These are phyloP conservation scores for Seriola quinqueradiata DNA, from an alignment of 2,113 vertebrate genomes.

Conservation along the genomic window DNA sequence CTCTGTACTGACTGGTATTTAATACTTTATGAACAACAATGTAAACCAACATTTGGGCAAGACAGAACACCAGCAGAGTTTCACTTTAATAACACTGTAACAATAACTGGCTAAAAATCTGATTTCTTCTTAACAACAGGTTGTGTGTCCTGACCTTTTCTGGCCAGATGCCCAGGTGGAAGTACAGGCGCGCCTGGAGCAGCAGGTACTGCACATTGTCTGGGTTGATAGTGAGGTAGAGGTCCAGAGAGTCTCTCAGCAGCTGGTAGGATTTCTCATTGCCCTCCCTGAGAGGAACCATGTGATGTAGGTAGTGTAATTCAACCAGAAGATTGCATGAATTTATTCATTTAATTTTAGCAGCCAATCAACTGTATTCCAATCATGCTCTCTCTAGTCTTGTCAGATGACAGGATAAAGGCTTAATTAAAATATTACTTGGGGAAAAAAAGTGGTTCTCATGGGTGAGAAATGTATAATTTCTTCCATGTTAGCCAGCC, in stretches of 20 bases:
- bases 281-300: conserved; percentile 87
- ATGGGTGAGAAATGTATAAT: too few species aligned
- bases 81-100: neutral
- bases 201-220: conserved; percentile 98
- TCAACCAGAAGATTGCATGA: neutral
- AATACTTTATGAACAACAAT: neutral
- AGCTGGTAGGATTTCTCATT: conserved; percentile 98
- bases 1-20: neutral
- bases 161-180: conserved; percentile 99
- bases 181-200: conserved; percentile 96
- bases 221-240: conserved; percentile 97
- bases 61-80: neutral
- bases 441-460: too few species aligned
- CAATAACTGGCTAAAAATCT: neutral
- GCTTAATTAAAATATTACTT: too few species aligned
- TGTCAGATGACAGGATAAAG: too few species aligned
- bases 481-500: too few species aligned
- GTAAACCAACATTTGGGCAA: too few species aligned
- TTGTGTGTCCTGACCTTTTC: conserved; percentile 90
- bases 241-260: conserved; percentile 95
- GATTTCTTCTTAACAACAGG: neutral
- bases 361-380: neutral
- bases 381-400: too few species aligned
- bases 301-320: neutral
- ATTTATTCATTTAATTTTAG: conserved; percentile 8